Base-by-base conservation (phyloP, 1,140 invertebrate species). In the Aphelinus atriplicis region DNA sequence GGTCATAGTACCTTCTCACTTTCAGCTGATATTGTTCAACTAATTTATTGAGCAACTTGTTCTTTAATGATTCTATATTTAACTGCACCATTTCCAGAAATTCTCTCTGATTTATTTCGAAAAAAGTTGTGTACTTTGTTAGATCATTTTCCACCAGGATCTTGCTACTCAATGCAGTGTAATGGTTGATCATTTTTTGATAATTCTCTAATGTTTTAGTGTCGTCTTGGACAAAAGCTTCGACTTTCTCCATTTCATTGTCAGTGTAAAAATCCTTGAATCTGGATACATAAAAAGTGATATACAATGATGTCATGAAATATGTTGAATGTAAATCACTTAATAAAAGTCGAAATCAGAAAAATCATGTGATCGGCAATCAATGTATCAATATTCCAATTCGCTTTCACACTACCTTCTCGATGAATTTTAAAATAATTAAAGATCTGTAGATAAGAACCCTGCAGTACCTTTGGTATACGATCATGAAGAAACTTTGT, bases 71-170 rank as follows among this genome's bases (percentile, higher is more conserved):
- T 7, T 92, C 90, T 0, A 95, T 92, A 67, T 93, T 88, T 10
- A 89, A 87, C 3, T 93, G 90, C 48, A 98, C 83, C 0, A 91
- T 89, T 46, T 89, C 88, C 50, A 97, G 94, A 47, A 98, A 90
- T 72, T 94, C 92, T 51, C 92, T 91, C 70, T 94, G 91, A 84
- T 95, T 93, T 78, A 98, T 92, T 83, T 95, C 94, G 85, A 96
- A 98, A 85, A 97, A 92, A n/a, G 95, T 95, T 70, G 95, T 92
- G 51, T 92, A 91, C 53, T 94, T 89, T 1, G 92, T 92, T 66
- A 91, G 91, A 79, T 92, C 91, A 46, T 93, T 87, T 70, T 91
- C 89, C 2, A 90, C 88, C 3, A 92, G 91, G 73, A 95, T 92
- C 79, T 90, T 89, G 78, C 90, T 88, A 65, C 90, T 89, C 42